Conservation (phyloP, 2,888 invertebrate species). For the Hirtodrosophila alboralis region DNA sequence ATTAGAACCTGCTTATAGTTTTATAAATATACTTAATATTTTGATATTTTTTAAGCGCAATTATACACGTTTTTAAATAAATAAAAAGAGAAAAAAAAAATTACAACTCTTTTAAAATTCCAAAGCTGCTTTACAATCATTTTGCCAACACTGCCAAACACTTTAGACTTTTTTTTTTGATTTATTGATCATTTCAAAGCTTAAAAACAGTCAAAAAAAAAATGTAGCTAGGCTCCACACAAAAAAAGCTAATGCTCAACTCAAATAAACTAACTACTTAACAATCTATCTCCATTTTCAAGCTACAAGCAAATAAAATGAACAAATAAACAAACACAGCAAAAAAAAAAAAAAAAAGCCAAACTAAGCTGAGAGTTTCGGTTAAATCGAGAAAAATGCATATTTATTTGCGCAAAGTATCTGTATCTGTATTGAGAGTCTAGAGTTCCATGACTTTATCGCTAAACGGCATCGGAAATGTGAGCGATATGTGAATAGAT, state of each 20-base stretch:
- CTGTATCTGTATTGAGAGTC: conserved; percentile 32
- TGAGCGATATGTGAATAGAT: conserved; percentile 69
- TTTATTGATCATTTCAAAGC: conserved; percentile 20
- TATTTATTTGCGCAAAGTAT: conserved; percentile 77
- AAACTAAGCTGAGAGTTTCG: conserved; percentile 22
- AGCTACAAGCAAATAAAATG: conserved; percentile 32
- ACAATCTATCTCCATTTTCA: conserved; percentile 59
- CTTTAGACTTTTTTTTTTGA: conserved; percentile 1
- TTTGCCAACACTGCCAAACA: too few species aligned
- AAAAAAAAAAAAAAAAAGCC: conserved; percentile 21
- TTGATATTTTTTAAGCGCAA: too few species aligned
- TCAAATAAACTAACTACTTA: conserved; percentile 49
- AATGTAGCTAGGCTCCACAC: not conserved
- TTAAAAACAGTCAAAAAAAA: conserved; percentile 16
- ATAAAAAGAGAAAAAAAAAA: too few species aligned
- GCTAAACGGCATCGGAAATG: conserved; percentile 72
- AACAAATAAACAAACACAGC: conserved; percentile 17
- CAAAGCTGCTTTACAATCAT: too few species aligned
- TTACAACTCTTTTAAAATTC: too few species aligned
- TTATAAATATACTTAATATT: too few species aligned
- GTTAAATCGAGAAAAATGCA: conserved; percentile 62
- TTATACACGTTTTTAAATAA: too few species aligned
- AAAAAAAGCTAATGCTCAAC: conserved; percentile 22
- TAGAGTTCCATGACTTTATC: conserved; percentile 58
- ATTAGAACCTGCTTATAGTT: too few species aligned